These are phyloP conservation scores for Asarcornis scutulata DNA, from an alignment of 2,113 vertebrate genomes.

Conservation along the genomic window DNA sequence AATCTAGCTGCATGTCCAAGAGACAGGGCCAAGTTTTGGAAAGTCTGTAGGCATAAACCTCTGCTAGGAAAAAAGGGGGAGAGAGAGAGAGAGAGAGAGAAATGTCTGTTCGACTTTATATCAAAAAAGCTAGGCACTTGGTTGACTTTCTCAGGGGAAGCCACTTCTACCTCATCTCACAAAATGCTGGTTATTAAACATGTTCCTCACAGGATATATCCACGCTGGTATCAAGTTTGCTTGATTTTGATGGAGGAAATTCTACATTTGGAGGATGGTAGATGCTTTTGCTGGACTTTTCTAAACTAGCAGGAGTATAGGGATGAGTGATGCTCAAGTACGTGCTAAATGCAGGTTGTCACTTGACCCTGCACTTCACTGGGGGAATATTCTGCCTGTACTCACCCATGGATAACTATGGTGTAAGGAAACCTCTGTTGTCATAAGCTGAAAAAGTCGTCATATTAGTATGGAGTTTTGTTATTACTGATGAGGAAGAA, in stretches of 20 bases:
- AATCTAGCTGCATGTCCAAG: neutral
- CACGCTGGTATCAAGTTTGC: fast-evolving
- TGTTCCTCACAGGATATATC: neutral
- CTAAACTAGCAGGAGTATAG: neutral
- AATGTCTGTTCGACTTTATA: neutral
- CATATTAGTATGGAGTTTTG: neutral
- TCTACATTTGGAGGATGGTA: neutral
- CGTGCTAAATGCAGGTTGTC: neutral
- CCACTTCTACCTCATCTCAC: neutral
- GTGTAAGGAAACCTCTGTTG: neutral
- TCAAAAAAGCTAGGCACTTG: fast-evolving
- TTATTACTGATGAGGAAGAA: neutral
- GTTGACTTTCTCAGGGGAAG: neutral
- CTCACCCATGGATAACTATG: neutral
- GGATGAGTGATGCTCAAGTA: neutral
- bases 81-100: neutral
- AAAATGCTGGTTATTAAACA: neutral
- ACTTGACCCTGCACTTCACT: neutral
- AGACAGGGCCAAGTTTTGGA: neutral
- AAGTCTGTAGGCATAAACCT: neutral
- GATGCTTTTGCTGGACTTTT: neutral
- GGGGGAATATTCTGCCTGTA: neutral
- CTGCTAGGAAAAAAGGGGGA: neutral
- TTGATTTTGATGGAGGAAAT: neutral
- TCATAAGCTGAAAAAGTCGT: neutral